Base-by-base conservation (phyloP, 2,797 vertebrate species). In the Cynopterus sphinx region DNA sequence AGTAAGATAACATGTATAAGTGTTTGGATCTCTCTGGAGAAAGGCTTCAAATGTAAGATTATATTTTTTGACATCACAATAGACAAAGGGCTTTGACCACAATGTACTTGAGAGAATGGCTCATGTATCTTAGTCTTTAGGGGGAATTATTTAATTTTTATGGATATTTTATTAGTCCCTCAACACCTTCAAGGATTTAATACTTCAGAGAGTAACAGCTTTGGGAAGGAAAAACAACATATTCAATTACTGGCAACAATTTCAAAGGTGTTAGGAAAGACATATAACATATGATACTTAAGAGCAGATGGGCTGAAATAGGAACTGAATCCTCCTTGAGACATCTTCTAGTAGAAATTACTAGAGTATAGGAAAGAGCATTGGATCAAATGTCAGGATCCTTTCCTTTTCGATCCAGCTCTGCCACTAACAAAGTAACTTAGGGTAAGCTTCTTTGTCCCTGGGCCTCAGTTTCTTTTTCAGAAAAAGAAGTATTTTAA, bases 141-240 rank as follows among this genome's bases (percentile, higher is more conserved):
- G 88, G 88, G 51, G 3, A 28, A 59, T 28, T 83, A 97, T 53
- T 97, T 96, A 0, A 79, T 96, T 98, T 96, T 97, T 88, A 86
- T n/a, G 78, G 93, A 90, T 49, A 88, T 95, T 97, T 98, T 90
- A 96, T 92, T 36, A 1, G 2, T 88, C 91, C 95, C 74, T 96
- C 85, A 17, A 70, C 87, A 67, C 93, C 87, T 89, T 71, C 46
- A 87, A 53, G 96, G 87, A 94, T 59, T 94, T 75, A 97, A 85
- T 90, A 91, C 83, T 93, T 94, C 36, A 77, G 92, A 96, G 87
- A 95, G 78, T 90, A 95, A 78, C 63, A 86, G 77, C 86, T 97
- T 95, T 73, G 82, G 63, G 83, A 88, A 75, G 82, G 24, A 78
- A 71, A 65, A 86, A 43, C 75, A 57, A 12, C 36, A 67, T n/a